These are phyloP conservation scores for Takifugu bimaculatus DNA, from an alignment of 2,113 vertebrate genomes.

Conservation along the genomic window DNA sequence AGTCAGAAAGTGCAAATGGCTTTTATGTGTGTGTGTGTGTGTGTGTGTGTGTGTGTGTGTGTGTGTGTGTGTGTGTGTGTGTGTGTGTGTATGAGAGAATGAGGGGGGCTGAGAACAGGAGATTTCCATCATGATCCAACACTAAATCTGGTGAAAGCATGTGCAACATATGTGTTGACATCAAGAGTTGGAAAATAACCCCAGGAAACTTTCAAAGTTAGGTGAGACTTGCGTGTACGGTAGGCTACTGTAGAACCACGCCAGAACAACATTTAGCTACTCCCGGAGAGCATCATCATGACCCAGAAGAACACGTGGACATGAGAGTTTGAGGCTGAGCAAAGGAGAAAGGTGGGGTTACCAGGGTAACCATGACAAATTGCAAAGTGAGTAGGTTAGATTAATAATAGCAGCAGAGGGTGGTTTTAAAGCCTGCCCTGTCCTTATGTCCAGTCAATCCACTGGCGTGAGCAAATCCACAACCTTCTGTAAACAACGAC, in stretches of 20 bases:
- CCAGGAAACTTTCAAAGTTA: constrained; percentile 3
- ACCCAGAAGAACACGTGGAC: constrained; percentile 57
- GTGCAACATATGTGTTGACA: constrained; percentile 50
- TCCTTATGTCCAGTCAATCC: constrained; percentile 26
- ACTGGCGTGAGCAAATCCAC: constrained; percentile 89
- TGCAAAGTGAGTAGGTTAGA: constrained; percentile 50
- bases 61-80: too few species aligned
- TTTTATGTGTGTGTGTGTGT: constrained; percentile 5
- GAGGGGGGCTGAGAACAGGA: constrained; percentile 32
- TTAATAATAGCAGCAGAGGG: constrained; percentile 74
- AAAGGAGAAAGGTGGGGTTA: constrained; percentile 26
- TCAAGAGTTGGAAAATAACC: constrained; percentile 30
- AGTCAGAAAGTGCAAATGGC: constrained; percentile 60
- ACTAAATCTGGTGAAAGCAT: constrained; percentile 25
- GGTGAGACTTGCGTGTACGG: background rate
- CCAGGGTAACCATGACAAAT: constrained; percentile 64
- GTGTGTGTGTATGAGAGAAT: too few species aligned
- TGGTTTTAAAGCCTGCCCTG: constrained; percentile 27
- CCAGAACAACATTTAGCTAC: too few species aligned
- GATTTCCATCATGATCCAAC: constrained; percentile 57
- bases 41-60: too few species aligned
- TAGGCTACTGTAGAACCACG: too few species aligned
- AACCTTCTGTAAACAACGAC: constrained; percentile 80
- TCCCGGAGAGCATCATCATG: constrained; percentile 41
- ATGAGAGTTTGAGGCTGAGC: constrained; percentile 39